Base-by-base conservation (phyloP, 1,140 invertebrate genomes). In the Luehdorfia chinensis region DNA sequence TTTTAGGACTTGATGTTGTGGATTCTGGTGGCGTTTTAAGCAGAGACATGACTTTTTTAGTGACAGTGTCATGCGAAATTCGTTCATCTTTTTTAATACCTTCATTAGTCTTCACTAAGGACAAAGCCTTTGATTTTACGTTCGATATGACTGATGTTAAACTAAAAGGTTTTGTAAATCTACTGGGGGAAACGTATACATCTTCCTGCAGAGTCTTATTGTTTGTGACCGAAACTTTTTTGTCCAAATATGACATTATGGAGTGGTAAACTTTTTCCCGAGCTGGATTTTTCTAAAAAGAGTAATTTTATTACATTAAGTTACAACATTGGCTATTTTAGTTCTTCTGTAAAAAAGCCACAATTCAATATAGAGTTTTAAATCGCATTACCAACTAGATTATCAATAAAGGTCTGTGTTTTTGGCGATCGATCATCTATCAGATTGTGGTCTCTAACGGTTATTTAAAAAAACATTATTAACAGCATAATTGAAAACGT, bases 121-220 rank as follows among this genome's bases (percentile, higher is more conserved):
- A 88, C 34, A 88, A 61, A 12, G 89, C 84, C 56, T 88, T 90
- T 25, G 76, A 87, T 66, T 90, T 90, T 0, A 88, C 84, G 43
- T 87, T 89, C 2, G 75, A 87, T 21, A 89, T 63, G 3, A 83
- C 51, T 57, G 78, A 58, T 56, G 84, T 70, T 32, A 81, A 66
- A 68, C 66, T 88, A 25, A 76, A 74, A 11, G 61, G 23, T 52
- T 73, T 85, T 3, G 55, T 47, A 9, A 54, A 16, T 55, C 70
- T 80, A 19, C 48, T 71, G 11, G 75, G 60, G 23, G 69, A 66
- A 11, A 54, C 39, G 39, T 75, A 57, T 25, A 71, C 55, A 34
- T 54, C 43, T 6, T 39, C 50, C 18, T 48, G 34, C 14, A 15
- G 30, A 44, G 12, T 36, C 11, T 58, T 55, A 34, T 55, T 62